Evolutionary conservation across 2,797 vertebrate genomes (phyloP).

Genomic region (Muraenolepis orangiensis): DNA sequence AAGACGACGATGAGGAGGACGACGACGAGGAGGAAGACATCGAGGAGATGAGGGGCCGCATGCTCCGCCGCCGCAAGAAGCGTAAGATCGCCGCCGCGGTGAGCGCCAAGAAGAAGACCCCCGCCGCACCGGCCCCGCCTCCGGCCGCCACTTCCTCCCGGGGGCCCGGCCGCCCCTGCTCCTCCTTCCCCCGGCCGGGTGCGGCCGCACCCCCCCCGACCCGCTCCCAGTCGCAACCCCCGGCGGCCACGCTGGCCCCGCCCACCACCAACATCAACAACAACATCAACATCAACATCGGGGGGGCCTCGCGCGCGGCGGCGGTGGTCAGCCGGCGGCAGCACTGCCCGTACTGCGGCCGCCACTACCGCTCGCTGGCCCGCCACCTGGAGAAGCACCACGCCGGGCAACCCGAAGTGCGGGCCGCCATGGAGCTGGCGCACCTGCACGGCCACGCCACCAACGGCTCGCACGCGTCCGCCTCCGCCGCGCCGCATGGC

Average conservation of each 20-base stretch:
- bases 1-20: conserved; percentile 71
- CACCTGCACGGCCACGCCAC: conserved; percentile 57
- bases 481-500: conserved; percentile 40
- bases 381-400: conserved; percentile 81
- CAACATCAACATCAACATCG: conserved; percentile 79
- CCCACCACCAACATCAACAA: conserved; percentile 79
- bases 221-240: conserved; percentile 50
- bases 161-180: conserved; percentile 63
- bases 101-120: conserved; percentile 63
- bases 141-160: conserved; percentile 44
- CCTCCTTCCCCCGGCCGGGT: conserved; percentile 55
- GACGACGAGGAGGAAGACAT: conserved; percentile 75
- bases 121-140: conserved; percentile 48
- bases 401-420: conserved; percentile 74
- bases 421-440: conserved; percentile 74
- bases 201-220: conserved; percentile 41
- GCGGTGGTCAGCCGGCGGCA: conserved; percentile 63
- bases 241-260: conserved; percentile 42
- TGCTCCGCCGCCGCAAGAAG: conserved; percentile 76
- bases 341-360: conserved; percentile 76
- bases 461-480: conserved; percentile 50
- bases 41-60: conserved; percentile 73
- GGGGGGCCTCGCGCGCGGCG: conserved; percentile 50
- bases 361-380: conserved; percentile 76
- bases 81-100: conserved; percentile 54